These are phyloP conservation scores for Galeruca laticollis DNA, from an alignment of 2,888 invertebrate genomes.

Conservation along the genomic window DNA sequence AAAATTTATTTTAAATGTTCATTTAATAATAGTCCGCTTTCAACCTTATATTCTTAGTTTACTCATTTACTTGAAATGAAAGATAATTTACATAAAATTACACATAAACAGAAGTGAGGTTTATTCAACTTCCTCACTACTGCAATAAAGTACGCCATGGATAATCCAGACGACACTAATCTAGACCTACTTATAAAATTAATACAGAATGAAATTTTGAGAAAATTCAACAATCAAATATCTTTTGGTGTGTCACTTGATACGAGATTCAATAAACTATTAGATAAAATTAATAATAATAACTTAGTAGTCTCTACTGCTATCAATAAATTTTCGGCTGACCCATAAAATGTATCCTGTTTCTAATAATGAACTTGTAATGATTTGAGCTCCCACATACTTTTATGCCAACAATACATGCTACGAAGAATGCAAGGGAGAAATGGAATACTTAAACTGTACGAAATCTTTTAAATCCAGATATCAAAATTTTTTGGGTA, in stretches of 20 bases:
- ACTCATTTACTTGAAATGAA: not conserved
- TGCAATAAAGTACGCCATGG: slow-evolving; percentile 8
- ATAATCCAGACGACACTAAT: slow-evolving; percentile 12
- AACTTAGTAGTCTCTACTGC: not conserved
- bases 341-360: not conserved
- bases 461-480: not conserved
- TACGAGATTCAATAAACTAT: slow-evolving; percentile 18
- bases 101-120: slow-evolving; percentile 14
- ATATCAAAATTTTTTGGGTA: slow-evolving; percentile 14
- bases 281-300: slow-evolving; percentile 1
- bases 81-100: slow-evolving; percentile 22
- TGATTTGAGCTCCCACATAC: slow-evolving; percentile 5
- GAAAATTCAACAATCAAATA: slow-evolving; percentile 15
- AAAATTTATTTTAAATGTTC: no score
- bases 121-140: slow-evolving; percentile 4
- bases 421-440: not conserved
- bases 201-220: slow-evolving; percentile 8
- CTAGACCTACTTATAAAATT: slow-evolving; percentile 11
- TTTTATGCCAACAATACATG: slow-evolving; percentile 16
- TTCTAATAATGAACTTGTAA: not conserved
- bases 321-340: slow-evolving; percentile 10
- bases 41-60: not conserved
- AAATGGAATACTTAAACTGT: not conserved
- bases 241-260: not conserved
- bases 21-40: no score